Percentiles rank a stretch among this genome's conserved stretches.
Conservation (phyloP, 2,797 vertebrate species). For the Myotis vivesi region DNA sequence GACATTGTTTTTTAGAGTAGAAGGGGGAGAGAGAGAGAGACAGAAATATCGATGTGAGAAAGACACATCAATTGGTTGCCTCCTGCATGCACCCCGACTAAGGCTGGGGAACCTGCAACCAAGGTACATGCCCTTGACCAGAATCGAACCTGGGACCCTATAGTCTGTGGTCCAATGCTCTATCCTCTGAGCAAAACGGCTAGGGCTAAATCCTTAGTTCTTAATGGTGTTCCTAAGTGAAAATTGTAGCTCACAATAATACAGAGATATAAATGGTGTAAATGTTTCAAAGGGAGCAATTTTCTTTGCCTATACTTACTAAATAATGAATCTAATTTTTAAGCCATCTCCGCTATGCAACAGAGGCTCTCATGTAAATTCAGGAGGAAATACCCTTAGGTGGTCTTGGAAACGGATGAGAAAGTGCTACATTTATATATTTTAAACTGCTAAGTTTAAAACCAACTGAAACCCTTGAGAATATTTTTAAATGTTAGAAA, state of each 20-base stretch:
- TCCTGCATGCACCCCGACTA: no score
- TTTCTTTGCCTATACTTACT: not conserved
- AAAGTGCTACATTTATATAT: not conserved
- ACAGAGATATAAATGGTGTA: not conserved
- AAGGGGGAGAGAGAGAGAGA: no score
- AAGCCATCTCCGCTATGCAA: not conserved
- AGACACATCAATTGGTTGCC: no score
- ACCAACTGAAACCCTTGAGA: not conserved
- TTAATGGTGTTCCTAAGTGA: not conserved
- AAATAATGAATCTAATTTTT: not conserved
- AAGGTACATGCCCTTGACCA: no score
- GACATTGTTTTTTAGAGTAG: no score
- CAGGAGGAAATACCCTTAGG: not conserved
- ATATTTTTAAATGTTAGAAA: constrained; percentile 10
- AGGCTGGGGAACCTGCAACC: no score
- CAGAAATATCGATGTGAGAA: no score
- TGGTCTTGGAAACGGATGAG: not conserved
- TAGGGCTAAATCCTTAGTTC: not conserved
- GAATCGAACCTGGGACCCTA: no score
- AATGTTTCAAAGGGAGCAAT: not conserved
- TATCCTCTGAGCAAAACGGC: no score
- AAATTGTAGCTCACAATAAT: not conserved
- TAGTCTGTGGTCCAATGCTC: no score
- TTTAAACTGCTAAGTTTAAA: constrained; percentile 8
- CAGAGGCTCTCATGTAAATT: not conserved